Conservation (phyloP, 2,113 vertebrate species). For the Sardina pilchardus region DNA sequence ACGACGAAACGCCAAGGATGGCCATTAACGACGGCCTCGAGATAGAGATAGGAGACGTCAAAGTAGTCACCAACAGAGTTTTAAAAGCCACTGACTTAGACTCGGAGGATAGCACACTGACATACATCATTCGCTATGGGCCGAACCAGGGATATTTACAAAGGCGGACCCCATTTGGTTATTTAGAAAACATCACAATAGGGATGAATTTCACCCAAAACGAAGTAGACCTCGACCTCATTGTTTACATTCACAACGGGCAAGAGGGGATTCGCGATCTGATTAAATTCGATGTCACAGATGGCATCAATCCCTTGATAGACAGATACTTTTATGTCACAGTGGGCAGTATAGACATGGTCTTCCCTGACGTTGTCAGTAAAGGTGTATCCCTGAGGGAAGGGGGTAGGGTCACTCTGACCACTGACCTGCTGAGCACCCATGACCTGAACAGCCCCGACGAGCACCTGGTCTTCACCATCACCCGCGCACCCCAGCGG, state of each 20-base stretch:
- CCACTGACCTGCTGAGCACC: conserved; percentile 93
- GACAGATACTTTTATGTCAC: conserved; percentile 95
- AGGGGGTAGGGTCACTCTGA: conserved; percentile 88
- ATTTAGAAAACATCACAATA: conserved; percentile 81
- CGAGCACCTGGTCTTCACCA: conserved; percentile 89
- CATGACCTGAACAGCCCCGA: conserved; percentile 95
- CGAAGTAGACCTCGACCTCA: conserved; percentile 85
- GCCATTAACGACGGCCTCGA: conserved; percentile 91
- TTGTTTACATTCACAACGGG: conserved; percentile 84
- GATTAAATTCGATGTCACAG: conserved; percentile 95
- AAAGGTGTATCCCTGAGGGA: conserved; percentile 94
- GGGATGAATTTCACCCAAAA: conserved; percentile 95
- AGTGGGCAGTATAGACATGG: conserved; percentile 83
- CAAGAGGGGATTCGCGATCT: conserved; percentile 88
- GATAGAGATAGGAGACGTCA: conserved; percentile 85
- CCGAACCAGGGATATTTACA: conserved; percentile 86
- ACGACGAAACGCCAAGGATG: conserved; percentile 95
- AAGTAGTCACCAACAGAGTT: conserved; percentile 78
- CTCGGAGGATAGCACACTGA: conserved; percentile 84
- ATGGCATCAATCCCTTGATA: conserved; percentile 89
- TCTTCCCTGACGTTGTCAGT: conserved; percentile 91
- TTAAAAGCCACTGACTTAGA: conserved; percentile 93
- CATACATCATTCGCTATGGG: conserved; percentile 83
- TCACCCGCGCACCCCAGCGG: conserved; percentile 85
- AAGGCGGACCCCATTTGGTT: conserved; percentile 66